Percentiles rank a stretch among this genome's conserved stretches.
Evolutionary conservation across 2,797 vertebrate species (phyloP).

Genomic region (Ispidina picta): DNA sequence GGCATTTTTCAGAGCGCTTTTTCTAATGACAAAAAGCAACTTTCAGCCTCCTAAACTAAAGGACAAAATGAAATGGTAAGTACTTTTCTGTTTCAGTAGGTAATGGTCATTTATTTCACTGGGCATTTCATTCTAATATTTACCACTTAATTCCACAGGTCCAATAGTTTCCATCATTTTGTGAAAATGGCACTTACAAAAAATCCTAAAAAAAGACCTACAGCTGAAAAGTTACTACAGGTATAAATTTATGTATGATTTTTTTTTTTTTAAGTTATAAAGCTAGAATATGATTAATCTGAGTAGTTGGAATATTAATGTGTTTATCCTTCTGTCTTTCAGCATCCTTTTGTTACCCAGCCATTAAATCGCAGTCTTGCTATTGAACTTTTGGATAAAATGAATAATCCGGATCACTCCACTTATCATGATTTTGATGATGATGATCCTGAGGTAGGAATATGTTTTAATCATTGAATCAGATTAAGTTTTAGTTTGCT

Average conservation of each 20-base stretch:
- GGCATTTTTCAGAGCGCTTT: conserved; percentile 87
- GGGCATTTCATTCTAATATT: neutral
- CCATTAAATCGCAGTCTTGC: conserved; percentile 94
- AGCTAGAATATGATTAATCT: neutral
- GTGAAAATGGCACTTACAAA: conserved; percentile 96
- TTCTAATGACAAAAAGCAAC: conserved; percentile 99
- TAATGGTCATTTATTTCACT: neutral
- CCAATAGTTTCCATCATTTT: conserved; percentile 98
- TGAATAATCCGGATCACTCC: conserved; percentile 96
- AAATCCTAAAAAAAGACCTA: conserved; percentile 96
- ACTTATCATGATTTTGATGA: conserved; percentile 93
- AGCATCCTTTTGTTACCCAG: conserved; percentile 97
- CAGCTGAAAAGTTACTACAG: conserved; percentile 94
- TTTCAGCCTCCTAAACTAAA: conserved; percentile 98
- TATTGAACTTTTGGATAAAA: conserved; percentile 96
- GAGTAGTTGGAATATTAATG: neutral
- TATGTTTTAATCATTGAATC: neutral
- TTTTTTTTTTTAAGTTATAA: neutral
- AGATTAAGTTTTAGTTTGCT: neutral
- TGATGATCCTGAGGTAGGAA: conserved; percentile 92
- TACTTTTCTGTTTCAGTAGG: conserved; percentile 16
- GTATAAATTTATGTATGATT: conserved; percentile 70
- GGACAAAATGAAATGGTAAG: conserved; percentile 96
- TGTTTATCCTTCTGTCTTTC: conserved; percentile 28
- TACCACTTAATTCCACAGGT: conserved; percentile 80